Percentiles rank a stretch among this genome's conserved stretches.
These are phyloP conservation scores for Patella caerulea DNA, from an alignment of 2,888 invertebrate genomes.

Conservation along the genomic window DNA sequence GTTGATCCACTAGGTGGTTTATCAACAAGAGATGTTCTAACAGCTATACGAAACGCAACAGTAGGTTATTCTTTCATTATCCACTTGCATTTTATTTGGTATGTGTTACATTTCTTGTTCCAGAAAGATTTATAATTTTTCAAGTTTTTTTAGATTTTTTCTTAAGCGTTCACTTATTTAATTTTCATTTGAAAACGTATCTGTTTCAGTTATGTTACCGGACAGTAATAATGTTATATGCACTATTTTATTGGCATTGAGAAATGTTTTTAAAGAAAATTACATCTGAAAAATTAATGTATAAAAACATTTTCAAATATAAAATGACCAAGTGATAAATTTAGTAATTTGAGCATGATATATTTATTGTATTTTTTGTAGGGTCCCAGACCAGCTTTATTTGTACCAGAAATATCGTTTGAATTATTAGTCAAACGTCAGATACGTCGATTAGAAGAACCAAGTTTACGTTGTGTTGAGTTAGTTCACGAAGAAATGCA, in stretches of 20 bases:
- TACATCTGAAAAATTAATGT: too few species aligned
- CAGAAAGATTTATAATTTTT: neutral
- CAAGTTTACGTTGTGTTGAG: conserved; percentile 96
- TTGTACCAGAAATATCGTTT: conserved; percentile 87
- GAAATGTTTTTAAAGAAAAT: too few species aligned
- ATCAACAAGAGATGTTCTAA: conserved; percentile 95
- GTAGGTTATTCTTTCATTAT: conserved; percentile 70
- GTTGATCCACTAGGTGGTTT: conserved; percentile 95
- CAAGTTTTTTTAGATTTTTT: too few species aligned
- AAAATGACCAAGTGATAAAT: too few species aligned
- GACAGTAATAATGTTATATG: too few species aligned
- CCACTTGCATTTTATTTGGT: neutral
- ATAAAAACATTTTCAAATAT: too few species aligned
- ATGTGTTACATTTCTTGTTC: neutral
- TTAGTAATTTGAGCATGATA: too few species aligned
- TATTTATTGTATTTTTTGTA: conserved; percentile 40
- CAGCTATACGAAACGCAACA: conserved; percentile 98
- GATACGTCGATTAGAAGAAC: conserved; percentile 95
- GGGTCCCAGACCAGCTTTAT: conserved; percentile 75
- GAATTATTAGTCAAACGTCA: conserved; percentile 98
- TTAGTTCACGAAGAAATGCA: conserved; percentile 95
- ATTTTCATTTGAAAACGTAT: too few species aligned
- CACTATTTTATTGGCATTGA: too few species aligned
- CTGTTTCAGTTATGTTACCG: too few species aligned
- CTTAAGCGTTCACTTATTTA: too few species aligned